phyloP scores from a whole-genome alignment of 2,113 vertebrate species.

The Melanerpes aurifrons region DNA sequence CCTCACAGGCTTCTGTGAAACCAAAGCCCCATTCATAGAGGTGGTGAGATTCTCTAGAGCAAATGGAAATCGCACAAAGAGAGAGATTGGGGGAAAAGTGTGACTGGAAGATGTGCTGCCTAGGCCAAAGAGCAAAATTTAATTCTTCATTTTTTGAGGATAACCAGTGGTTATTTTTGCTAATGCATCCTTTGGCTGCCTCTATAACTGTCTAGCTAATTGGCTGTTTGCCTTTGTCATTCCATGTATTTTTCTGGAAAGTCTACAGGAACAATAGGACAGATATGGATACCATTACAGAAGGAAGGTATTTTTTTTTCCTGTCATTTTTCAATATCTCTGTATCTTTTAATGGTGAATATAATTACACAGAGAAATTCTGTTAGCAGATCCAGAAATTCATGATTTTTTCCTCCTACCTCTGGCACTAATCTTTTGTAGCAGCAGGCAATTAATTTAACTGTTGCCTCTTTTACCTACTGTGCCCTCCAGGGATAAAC shows the following conservation, averaged over 20 bases:
- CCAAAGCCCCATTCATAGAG: background rate
- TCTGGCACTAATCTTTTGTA: background rate
- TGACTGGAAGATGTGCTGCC: background rate
- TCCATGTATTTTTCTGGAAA: background rate
- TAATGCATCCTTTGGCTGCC: constrained; percentile 38
- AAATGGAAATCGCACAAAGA: background rate
- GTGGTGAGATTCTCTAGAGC: background rate
- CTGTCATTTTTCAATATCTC: background rate
- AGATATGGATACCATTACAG: background rate
- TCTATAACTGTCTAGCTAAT: background rate
- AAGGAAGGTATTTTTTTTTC: background rate
- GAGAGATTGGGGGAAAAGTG: background rate
- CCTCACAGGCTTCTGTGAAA: background rate
- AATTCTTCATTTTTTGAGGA: background rate
- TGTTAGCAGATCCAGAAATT: background rate
- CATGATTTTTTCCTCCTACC: background rate
- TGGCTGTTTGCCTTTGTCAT: background rate
- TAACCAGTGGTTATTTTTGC: constrained; percentile 36
- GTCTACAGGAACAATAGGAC: background rate
- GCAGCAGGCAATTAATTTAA: background rate
- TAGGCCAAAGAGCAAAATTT: background rate
- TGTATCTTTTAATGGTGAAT: background rate
- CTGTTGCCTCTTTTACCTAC: background rate
- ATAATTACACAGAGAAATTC: background rate
- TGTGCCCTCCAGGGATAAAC: background rate